These are phyloP conservation scores for Chrysotoxum bicinctum DNA, from an alignment of 2,888 invertebrate genomes.

Conservation along the genomic window DNA sequence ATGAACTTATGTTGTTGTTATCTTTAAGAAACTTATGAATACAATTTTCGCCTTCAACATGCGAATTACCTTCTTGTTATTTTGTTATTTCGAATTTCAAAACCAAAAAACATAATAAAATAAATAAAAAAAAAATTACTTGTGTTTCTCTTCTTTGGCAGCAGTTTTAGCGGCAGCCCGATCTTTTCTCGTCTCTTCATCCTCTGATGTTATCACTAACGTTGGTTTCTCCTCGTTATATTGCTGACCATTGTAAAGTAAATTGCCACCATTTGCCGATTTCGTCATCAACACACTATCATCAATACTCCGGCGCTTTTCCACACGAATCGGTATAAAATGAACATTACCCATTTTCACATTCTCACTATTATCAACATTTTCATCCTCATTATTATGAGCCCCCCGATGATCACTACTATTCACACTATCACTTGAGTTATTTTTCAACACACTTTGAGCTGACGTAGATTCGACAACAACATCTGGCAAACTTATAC, in stretches of 20 bases:
- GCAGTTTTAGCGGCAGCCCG: conserved; percentile 5
- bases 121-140: conserved; percentile 70
- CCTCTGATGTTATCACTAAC: conserved; percentile 78
- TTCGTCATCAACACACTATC: conserved; percentile 76
- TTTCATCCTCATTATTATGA: conserved; percentile 79
- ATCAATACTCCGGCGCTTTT: conserved; percentile 77
- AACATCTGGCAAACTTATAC: conserved; percentile 81
- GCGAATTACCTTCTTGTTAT: no score
- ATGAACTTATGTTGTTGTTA: no score
- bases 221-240: conserved; percentile 74
- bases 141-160: conserved; percentile 31
- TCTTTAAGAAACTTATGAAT: no score
- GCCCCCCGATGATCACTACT: conserved; percentile 51
- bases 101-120: not conserved
- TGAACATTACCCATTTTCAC: conserved; percentile 79
- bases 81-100: no score
- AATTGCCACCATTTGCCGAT: conserved; percentile 51
- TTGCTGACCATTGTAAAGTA: conserved; percentile 69
- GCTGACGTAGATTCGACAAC: conserved; percentile 80
- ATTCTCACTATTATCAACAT: conserved; percentile 78
- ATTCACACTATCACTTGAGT: conserved; percentile 54
- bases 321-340: conserved; percentile 79
- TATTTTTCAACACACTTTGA: conserved; percentile 42
- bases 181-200: conserved; percentile 73
- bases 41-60: no score